phyloP scores from a whole-genome alignment of 2,113 vertebrate genomes.

The Lagopus muta region DNA sequence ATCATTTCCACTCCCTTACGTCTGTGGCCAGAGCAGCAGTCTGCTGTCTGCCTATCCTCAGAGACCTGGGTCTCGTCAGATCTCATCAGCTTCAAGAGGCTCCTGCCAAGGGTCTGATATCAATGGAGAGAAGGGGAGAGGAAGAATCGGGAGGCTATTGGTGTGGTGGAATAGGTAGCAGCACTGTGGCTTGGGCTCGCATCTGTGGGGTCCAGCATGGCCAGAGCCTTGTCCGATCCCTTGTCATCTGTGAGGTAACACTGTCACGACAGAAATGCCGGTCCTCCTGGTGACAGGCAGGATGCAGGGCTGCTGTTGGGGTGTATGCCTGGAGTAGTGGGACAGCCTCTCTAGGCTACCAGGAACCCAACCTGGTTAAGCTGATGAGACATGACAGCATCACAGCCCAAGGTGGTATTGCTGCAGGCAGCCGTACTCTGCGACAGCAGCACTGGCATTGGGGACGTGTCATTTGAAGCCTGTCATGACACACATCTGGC shows the following conservation, averaged over 20 bases:
- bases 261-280: neutral
- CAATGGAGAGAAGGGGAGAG: neutral
- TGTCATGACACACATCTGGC: constrained; percentile 8
- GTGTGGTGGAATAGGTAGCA: accelerated
- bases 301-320: neutral
- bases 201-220: accelerated
- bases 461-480: neutral
- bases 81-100: neutral
- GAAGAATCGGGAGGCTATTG: neutral
- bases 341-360: neutral
- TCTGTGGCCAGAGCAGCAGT: neutral
- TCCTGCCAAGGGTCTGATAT: neutral
- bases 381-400: constrained; percentile 58
- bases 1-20: neutral
- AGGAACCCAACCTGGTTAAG: constrained; percentile 29
- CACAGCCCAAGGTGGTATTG: constrained; percentile 51
- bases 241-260: neutral
- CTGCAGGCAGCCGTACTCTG: constrained; percentile 9
- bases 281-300: neutral
- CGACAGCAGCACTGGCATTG: neutral
- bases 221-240: neutral
- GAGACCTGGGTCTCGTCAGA: accelerated
- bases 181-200: neutral
- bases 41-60: accelerated
- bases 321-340: neutral